phyloP scores from a whole-genome alignment of 2,113 vertebrate genomes.

The Otocyon megalotis region DNA sequence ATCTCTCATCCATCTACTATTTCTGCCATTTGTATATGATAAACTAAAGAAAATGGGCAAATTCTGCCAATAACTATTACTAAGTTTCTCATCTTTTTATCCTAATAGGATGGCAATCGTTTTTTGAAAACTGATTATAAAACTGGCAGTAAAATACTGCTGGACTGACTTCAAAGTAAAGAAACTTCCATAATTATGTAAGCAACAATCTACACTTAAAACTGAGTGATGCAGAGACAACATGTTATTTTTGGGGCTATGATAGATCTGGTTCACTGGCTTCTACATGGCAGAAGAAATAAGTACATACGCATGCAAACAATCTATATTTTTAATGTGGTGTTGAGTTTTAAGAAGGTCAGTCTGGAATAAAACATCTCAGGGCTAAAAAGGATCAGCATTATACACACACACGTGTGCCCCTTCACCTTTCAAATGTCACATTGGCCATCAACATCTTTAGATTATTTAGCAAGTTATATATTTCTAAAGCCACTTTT shows the following conservation, averaged over 20 bases:
- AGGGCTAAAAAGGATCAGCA: conserved; percentile 32
- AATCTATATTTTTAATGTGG: conserved; percentile 60
- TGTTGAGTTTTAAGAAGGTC: conserved; percentile 60
- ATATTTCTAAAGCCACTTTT: conserved; percentile 30
- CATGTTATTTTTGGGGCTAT: conserved; percentile 53
- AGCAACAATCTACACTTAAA: conserved; percentile 53
- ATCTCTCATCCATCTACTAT: background rate
- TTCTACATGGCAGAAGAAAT: conserved; percentile 41
- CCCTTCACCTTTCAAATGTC: background rate
- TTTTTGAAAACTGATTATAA: conserved; percentile 31
- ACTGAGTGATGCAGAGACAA: background rate
- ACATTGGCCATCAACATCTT: background rate
- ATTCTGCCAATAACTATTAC: conserved; percentile 36
- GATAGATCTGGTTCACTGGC: conserved; percentile 16
- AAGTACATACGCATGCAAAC: background rate
- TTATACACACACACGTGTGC: background rate
- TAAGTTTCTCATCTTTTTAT: conserved; percentile 24
- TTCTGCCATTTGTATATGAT: background rate
- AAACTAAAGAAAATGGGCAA: background rate
- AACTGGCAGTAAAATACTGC: conserved; percentile 13
- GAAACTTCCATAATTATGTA: conserved; percentile 37
- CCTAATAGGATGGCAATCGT: background rate
- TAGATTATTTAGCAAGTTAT: conserved; percentile 8
- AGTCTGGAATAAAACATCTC: conserved; percentile 54
- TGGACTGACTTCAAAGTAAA: conserved; percentile 51